Base-by-base conservation (phyloP, 2,797 vertebrate species). In the Orientallactaga sibirica region DNA sequence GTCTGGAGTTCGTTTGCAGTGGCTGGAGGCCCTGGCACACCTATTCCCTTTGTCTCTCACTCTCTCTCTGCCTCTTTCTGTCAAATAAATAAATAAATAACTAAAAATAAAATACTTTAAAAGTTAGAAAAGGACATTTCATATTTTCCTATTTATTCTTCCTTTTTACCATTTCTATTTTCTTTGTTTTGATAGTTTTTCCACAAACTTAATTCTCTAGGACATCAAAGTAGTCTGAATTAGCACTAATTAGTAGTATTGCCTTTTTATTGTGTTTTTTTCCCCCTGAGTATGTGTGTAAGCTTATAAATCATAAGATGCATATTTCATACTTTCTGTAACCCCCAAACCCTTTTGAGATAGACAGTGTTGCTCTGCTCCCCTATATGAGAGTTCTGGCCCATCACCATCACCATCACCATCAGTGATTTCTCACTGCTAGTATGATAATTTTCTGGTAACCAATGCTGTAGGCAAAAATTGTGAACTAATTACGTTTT, bases 181-280 rank as follows among this genome's bases (percentile, higher is more conserved):
- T 62, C 8, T 82, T 93, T 71, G 1, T 76, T 41, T 78, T 76
- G 64, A 62, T 93, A 22, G 9, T 16, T 73, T 58, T 66, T 58
- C 14, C 64, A 25, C 12, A 75, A n/a, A 37, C 66, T 90, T 20
- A 25, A 8, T 71, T 92, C 27, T 89, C 6, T 24, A 83, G 43
- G 33, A 52, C 15, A 61, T 48, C 1, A 88, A 86, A 71, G 33
- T 37, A 77, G 52, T 25, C 48, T 76, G 41, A 85, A 58, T 85
- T 75, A 68, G 15, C 92, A 61, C 33, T 48, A 85, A 64, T 85
- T 75, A 68, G 15, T 93, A 61, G 29, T 48, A 27, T 74, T 92
- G 58, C 15, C n/a, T 94, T 92, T 89, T 77, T 77, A 4, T 73
- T 48, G 75, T n/a, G 24, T 55, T 73, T 84, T 90, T 85, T 25